phyloP scores from a whole-genome alignment of 2,113 vertebrate genomes.

The Mola mola region DNA sequence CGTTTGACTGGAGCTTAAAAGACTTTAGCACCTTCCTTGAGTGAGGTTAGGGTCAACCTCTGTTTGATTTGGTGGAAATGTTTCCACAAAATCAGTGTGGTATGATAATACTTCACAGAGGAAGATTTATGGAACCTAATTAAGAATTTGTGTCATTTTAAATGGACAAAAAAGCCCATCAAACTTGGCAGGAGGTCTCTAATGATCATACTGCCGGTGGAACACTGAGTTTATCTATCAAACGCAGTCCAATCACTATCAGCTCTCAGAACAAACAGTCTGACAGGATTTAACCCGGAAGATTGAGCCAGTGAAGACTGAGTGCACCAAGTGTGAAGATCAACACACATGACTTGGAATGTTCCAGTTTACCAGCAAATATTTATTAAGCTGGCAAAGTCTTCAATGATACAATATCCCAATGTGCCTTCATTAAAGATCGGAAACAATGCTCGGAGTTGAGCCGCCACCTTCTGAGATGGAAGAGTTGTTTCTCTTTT shows the following conservation, averaged over 20 bases:
- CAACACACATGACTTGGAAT: constrained; percentile 20
- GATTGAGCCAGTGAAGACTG: constrained; percentile 4
- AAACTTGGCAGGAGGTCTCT: no score
- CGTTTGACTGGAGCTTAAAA: constrained; percentile 24
- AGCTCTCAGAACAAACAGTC: constrained; percentile 30
- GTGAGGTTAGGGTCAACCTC: no score
- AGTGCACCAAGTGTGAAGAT: constrained; percentile 51
- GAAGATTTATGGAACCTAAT: no score
- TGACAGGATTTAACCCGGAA: constrained; percentile 9
- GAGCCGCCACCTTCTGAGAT: constrained; percentile 41
- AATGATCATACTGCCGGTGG: no score
- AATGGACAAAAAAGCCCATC: no score
- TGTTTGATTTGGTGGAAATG: no score
- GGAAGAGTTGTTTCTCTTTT: constrained; percentile 63
- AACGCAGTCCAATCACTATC: constrained; percentile 23
- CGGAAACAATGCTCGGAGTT: constrained; percentile 21
- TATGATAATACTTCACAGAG: no score
- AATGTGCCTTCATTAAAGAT: neutral
- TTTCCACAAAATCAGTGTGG: no score
- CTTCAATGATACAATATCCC: neutral
- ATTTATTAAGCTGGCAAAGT: constrained; percentile 42
- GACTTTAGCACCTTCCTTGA: no score
- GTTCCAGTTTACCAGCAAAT: constrained; percentile 42
- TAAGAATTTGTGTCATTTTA: no score
- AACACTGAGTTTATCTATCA: constrained; percentile 17